Evolutionary conservation across 2,797 vertebrate species (phyloP), one percentile per base, ranked within the genome.

Genomic region (Protosalanx chinensis): DNA sequence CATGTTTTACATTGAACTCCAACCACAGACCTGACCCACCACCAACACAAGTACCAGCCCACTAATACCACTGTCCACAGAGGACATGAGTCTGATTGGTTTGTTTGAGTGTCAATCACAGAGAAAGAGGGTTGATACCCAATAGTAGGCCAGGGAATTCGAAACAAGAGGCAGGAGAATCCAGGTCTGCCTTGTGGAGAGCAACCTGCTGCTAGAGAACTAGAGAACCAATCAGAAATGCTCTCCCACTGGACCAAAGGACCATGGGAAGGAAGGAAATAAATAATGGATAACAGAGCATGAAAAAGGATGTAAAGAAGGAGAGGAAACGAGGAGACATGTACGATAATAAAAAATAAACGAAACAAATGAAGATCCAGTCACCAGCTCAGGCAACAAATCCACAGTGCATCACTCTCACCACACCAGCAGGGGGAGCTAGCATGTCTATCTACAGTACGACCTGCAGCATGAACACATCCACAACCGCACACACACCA

Each of bases 161-260:
- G 15, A 53, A 53, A 51, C 66, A 13, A 29, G 27, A 3, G 69
- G 49, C 35, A 46, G 41, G 35, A 69, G 61, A 73, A 82, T 82
- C 65, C 80, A 84, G 51, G 79, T 79, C 70, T 74, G 83, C 85
- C 80, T 84, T 83, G 79, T 81, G 79, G 81, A 89, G 79, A 83
- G 81, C 68, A 72, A 81, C 46, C 64, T 75, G 74, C 64, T 46
- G 63, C 75, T 73, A 53, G 27, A 67, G 60, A 71, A 64, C 72
- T 67, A 27, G 65, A 66, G 76, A 77, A 72, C 75, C 51, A 18
- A 27, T 18, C 56, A 49, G 68, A 77, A 80, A 86, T 79, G 78
- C 73, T 79, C 76, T 68, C 70, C 79, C 76, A 53, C 65, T 80
- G 72, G 57, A 78, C 23, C 75, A 29, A 56, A 59, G 18, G 32